Evolutionary conservation across 2,888 invertebrate species (phyloP), one percentile per base, ranked within the genome.

Genomic region (Gortyna flavago): DNA sequence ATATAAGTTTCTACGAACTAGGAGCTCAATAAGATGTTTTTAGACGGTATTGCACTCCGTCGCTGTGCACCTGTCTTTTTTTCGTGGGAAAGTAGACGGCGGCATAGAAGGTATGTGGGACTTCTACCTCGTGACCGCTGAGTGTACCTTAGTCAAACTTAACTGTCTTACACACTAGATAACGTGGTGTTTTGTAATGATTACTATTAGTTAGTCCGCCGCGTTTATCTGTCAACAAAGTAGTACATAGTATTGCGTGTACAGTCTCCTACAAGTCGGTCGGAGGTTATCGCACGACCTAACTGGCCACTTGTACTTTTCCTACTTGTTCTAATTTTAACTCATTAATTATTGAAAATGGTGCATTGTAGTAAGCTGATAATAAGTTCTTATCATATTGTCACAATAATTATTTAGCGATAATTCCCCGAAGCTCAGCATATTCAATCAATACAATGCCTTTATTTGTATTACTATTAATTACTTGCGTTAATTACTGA

Each of bases 271-370:
- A 80, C 85, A 83, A 83, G 81, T 72, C 61, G 86, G 92, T 94
- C 93, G 91, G 80, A 93, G 95, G 92, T 93, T 95, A 95, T 95
- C 95, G 77, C 54, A 66, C 84, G 88, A 89, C 88, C 90, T 87
- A 87, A 89, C 90, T 87, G 88, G 82, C 80, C 88, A 87, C 87
- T 88, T 82, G 95, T 95, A 95, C 92, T 95, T 95, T 95, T 95
- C 95, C 95, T 93, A 92, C 92, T 93, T 92, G 93, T 89, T 94
- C 93, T 94, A 94, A 94, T 92, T 94, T 93, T 92, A 94, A 92
- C 87, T 87, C 87, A 90, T 89, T 89, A 87, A 89, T 90, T 88
- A 86, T 89, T 88, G 73, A 85, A 87, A 83, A 84, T 81, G 77
- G 77, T 80, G 83, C 86, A 90, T 87, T 85, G 83, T 86, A 80